phyloP scores from a whole-genome alignment of 2,797 vertebrate species.

The Perodicticus potto region DNA sequence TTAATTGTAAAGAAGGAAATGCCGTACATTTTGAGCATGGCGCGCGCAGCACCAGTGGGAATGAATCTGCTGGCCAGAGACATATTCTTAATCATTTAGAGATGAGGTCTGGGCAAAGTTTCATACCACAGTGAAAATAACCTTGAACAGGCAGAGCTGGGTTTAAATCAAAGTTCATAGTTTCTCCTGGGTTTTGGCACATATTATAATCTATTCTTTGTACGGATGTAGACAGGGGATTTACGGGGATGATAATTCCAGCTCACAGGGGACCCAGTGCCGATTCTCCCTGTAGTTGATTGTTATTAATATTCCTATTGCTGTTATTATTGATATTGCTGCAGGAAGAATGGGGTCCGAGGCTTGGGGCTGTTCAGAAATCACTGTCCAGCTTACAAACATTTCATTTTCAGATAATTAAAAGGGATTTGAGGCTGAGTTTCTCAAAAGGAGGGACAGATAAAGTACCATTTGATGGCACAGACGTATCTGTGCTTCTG shows the following conservation, averaged over 20 bases:
- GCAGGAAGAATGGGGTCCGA: too few relatives aligned
- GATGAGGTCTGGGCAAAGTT: background rate
- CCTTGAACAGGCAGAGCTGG: background rate
- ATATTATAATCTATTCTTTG: background rate
- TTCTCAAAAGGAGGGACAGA: constrained; percentile 15
- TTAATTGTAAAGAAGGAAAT: too few relatives aligned
- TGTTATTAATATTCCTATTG: background rate
- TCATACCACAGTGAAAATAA: background rate
- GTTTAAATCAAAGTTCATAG: background rate
- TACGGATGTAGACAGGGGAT: background rate
- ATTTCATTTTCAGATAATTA: background rate
- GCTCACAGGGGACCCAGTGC: background rate
- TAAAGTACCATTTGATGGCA: background rate
- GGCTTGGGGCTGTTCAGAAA: background rate
- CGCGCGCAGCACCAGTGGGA: fast-evolving
- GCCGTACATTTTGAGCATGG: background rate
- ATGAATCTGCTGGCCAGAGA: background rate
- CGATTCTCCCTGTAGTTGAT: background rate
- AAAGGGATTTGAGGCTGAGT: background rate
- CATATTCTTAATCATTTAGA: background rate
- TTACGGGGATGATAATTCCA: background rate
- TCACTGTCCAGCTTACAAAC: background rate
- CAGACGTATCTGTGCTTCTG: background rate
- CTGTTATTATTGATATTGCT: background rate
- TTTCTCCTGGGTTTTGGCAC: too few relatives aligned